These are phyloP conservation scores for Lacanobia wlatinum DNA, from an alignment of 2,888 invertebrate genomes.

Conservation along the genomic window DNA sequence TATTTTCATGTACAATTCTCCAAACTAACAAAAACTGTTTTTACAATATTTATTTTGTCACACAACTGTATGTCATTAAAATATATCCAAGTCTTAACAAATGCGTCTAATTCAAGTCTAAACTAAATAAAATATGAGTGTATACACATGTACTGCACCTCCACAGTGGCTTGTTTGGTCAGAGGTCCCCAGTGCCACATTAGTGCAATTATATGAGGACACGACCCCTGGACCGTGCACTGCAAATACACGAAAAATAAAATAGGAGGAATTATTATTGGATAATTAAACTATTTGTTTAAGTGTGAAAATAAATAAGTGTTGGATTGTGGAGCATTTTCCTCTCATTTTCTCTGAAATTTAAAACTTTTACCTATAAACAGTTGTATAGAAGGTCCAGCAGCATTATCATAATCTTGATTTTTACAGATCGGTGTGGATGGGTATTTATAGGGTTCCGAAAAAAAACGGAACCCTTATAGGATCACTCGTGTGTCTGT, in stretches of 20 bases:
- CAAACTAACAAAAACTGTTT: not conserved
- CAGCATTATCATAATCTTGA: no score
- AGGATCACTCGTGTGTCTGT: no score
- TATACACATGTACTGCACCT: slow-evolving; percentile 32
- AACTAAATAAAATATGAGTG: slow-evolving; percentile 48
- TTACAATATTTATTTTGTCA: slow-evolving; percentile 1
- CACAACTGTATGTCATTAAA: slow-evolving; percentile 2
- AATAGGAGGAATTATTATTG: not conserved
- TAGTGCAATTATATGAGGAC: slow-evolving; percentile 74
- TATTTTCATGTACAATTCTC: not conserved
- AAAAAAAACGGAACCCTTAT: no score
- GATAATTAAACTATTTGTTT: slow-evolving; percentile 14
- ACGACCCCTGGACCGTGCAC: slow-evolving; percentile 32
- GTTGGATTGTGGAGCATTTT: not conserved
- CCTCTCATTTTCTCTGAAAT: not conserved
- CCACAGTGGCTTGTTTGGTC: slow-evolving; percentile 58
- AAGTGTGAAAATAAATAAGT: not conserved
- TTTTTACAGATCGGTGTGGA: not conserved
- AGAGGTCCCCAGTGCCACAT: slow-evolving; percentile 72
- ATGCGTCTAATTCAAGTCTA: slow-evolving; percentile 31
- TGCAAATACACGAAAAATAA: slow-evolving; percentile 17
- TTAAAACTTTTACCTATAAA: no score
- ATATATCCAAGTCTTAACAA: slow-evolving; percentile 22
- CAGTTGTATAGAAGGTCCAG: no score
- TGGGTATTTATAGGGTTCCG: no score